phyloP scores from a whole-genome alignment of 2,797 vertebrate species.

The Cyclopterus lumpus region DNA sequence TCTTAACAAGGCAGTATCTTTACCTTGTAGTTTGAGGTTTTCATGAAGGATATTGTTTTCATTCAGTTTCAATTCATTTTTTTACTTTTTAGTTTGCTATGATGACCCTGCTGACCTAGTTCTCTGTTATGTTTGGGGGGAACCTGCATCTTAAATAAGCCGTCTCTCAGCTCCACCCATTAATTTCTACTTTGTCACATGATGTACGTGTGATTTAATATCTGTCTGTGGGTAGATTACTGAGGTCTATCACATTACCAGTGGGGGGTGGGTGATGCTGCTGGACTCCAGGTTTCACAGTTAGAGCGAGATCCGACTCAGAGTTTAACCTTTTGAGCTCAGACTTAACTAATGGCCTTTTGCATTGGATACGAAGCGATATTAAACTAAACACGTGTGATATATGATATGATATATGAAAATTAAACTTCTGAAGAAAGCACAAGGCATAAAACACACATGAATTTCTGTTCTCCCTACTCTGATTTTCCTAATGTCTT shows the following conservation, averaged over 20 bases:
- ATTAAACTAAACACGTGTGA: neutral
- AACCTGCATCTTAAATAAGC: slow-evolving; percentile 15
- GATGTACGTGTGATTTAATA: slow-evolving; percentile 53
- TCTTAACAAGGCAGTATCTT: too few relatives aligned
- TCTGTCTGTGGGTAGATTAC: slow-evolving; percentile 42
- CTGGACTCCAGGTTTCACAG: neutral
- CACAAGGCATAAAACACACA: neutral
- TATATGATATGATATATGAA: neutral
- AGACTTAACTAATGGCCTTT: neutral
- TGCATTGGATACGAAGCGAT: neutral
- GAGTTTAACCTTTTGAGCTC: neutral
- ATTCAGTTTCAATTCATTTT: neutral
- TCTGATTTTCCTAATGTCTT: slow-evolving; percentile 2
- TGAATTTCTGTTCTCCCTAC: neutral
- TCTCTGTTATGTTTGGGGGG: slow-evolving; percentile 4
- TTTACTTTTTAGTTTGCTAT: neutral
- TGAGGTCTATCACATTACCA: slow-evolving; percentile 48
- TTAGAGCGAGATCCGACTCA: neutral
- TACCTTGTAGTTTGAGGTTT: neutral
- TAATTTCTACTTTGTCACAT: slow-evolving; percentile 45
- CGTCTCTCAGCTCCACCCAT: slow-evolving; percentile 11
- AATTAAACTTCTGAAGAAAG: neutral
- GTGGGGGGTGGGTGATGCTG: neutral
- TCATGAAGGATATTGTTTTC: neutral
- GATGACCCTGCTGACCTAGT: neutral